Conservation (phyloP, 2,113 vertebrate species). For the Coregonus clupeaformis region DNA sequence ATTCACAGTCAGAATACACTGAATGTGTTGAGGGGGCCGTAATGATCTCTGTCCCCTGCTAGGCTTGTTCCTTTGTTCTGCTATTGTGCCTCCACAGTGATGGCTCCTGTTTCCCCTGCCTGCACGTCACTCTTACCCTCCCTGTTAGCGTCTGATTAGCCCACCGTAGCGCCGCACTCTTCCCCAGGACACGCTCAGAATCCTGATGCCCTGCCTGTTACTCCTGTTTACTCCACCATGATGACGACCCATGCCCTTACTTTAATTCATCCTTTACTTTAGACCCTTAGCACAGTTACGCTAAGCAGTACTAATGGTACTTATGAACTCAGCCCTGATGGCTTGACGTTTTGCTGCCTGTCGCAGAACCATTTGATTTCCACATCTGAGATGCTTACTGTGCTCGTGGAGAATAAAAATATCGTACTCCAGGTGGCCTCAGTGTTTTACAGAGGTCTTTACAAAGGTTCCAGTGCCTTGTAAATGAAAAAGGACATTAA, state of each 20-base stretch:
- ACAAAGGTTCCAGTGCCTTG: neutral
- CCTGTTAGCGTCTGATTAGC: constrained; percentile 50
- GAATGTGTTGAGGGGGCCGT: constrained; percentile 41
- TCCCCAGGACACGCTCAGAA: constrained; percentile 36
- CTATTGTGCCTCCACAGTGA: constrained; percentile 29
- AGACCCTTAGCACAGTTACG: constrained; percentile 8
- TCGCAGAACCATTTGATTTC: constrained; percentile 27
- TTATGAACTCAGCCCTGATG: neutral
- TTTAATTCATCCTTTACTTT: constrained; percentile 29
- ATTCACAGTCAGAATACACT: constrained; percentile 37
- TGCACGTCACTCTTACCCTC: constrained; percentile 31
- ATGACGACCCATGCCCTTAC: constrained; percentile 21
- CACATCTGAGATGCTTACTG: constrained; percentile 13
- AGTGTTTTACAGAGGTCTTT: constrained; percentile 17
- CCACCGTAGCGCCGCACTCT: constrained; percentile 12
- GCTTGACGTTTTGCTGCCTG: neutral
- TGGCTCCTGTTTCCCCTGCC: constrained; percentile 20
- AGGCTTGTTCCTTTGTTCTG: constrained; percentile 45
- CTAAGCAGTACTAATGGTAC: neutral
- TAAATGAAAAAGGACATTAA: neutral
- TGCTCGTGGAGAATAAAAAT: constrained; percentile 29
- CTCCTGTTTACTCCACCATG: constrained; percentile 22
- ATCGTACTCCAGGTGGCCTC: constrained; percentile 19
- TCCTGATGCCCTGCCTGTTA: constrained; percentile 49
- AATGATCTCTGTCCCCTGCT: constrained; percentile 43